Conservation (phyloP, 2,888 invertebrate genomes). For the Adelphocoris suturalis region DNA sequence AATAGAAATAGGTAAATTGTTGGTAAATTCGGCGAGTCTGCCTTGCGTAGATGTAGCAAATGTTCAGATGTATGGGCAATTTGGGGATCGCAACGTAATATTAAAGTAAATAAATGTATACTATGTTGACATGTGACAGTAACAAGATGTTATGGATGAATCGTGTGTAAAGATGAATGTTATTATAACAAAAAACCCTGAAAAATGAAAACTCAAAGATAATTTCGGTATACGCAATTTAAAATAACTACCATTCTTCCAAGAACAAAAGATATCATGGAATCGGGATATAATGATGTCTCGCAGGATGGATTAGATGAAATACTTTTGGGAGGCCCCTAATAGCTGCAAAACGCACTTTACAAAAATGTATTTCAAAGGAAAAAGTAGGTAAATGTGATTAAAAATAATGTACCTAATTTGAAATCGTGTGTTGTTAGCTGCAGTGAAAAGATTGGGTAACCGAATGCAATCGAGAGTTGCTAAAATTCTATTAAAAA, state of each 20-base stretch:
- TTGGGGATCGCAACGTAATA: too few relatives aligned
- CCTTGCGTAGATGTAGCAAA: background rate
- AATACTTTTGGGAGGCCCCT: background rate
- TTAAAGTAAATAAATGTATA: too few relatives aligned
- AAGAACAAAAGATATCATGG: background rate
- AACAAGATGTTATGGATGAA: background rate
- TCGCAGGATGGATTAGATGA: too few relatives aligned
- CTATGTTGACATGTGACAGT: background rate
- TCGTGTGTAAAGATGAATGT: background rate
- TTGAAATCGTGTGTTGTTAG: slow-evolving; percentile 26
- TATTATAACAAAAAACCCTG: background rate
- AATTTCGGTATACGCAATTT: background rate
- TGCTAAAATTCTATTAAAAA: slow-evolving; percentile 64
- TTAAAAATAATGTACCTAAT: background rate
- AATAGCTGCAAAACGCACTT: background rate
- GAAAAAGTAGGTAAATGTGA: background rate
- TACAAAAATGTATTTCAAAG: background rate
- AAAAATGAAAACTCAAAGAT: background rate
- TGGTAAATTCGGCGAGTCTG: background rate
- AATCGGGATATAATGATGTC: background rate
- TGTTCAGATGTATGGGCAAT: background rate
- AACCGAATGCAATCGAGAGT: slow-evolving; percentile 41
- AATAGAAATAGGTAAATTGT: background rate
- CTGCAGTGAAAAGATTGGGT: slow-evolving; percentile 45
- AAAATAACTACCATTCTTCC: background rate